These are phyloP conservation scores for Elaeidobius kamerunicus DNA, from an alignment of 2,888 invertebrate species.

Conservation along the genomic window DNA sequence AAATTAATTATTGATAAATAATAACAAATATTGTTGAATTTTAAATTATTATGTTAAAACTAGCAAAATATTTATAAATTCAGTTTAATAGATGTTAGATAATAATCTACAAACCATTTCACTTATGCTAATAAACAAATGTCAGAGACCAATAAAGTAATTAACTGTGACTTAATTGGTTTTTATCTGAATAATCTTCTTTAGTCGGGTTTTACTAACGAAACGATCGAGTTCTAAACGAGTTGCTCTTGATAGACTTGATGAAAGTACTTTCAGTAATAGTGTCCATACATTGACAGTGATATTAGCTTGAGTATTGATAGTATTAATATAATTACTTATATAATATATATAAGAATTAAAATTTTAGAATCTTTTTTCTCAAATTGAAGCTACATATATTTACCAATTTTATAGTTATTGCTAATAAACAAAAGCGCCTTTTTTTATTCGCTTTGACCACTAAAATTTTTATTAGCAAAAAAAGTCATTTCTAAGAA, in stretches of 20 bases:
- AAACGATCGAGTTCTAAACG: slow-evolving; percentile 15
- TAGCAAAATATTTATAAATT: neutral
- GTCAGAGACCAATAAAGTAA: slow-evolving; percentile 40
- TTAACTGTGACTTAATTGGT: slow-evolving; percentile 39
- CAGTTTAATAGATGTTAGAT: slow-evolving; percentile 13
- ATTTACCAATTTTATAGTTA: too few relatives aligned
- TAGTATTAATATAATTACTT: too few relatives aligned
- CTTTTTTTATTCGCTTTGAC: too few relatives aligned
- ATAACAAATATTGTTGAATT: too few relatives aligned
- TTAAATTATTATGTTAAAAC: too few relatives aligned
- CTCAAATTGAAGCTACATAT: too few relatives aligned
- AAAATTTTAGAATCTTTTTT: too few relatives aligned
- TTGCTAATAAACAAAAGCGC: too few relatives aligned
- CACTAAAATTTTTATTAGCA: too few relatives aligned
- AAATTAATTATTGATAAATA: neutral
- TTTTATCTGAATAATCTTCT: slow-evolving; percentile 35
- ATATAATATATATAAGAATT: too few relatives aligned
- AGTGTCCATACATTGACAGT: neutral
- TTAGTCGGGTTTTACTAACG: slow-evolving; percentile 22
- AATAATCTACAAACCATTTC: slow-evolving; percentile 22
- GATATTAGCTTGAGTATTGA: neutral
- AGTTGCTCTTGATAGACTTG: slow-evolving; percentile 11
- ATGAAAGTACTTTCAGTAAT: slow-evolving; percentile 6
- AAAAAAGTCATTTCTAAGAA: too few relatives aligned
- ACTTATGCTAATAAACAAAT: slow-evolving; percentile 38